Percentiles rank a stretch among this genome's conserved stretches.
phyloP scores from a whole-genome alignment of 2,888 invertebrate species.

The Melanargia galathea region DNA sequence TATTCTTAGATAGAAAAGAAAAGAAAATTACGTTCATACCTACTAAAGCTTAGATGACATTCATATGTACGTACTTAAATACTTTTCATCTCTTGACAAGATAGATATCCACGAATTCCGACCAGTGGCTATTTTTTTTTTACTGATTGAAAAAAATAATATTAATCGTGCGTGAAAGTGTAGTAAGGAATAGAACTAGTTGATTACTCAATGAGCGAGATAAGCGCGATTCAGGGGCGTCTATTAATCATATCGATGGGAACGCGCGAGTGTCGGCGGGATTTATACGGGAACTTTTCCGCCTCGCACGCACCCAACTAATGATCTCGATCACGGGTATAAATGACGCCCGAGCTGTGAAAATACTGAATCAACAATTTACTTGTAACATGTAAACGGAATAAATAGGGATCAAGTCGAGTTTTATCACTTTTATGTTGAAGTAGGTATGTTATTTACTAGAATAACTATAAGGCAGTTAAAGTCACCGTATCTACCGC shows the following conservation, averaged over 20 bases:
- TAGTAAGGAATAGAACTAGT: conserved; percentile 16
- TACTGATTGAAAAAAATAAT: not conserved
- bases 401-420: not conserved
- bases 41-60: too few relatives aligned
- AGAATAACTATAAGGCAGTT: too few relatives aligned
- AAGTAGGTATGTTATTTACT: too few relatives aligned
- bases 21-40: too few relatives aligned
- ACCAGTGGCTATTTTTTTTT: too few relatives aligned
- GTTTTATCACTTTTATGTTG: not conserved
- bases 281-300: conserved; percentile 70
- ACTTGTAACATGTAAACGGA: conserved; percentile 15
- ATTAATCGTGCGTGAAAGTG: not conserved
- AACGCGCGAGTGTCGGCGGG: conserved; percentile 61
- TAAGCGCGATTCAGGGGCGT: conserved; percentile 40
- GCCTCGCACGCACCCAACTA: conserved; percentile 60
- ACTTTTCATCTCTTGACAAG: too few relatives aligned
- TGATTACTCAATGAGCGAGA: conserved; percentile 37
- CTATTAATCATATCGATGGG: conserved; percentile 74
- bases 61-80: too few relatives aligned
- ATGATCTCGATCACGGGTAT: conserved; percentile 66
- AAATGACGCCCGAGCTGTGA: conserved; percentile 45
- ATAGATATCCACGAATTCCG: too few relatives aligned
- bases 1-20: too few relatives aligned
- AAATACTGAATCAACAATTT: conserved; percentile 31
- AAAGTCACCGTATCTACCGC: too few relatives aligned